Percentiles rank a stretch among this genome's conserved stretches.
phyloP scores from a whole-genome alignment of 2,113 vertebrate genomes.

The Symphodus melops region DNA sequence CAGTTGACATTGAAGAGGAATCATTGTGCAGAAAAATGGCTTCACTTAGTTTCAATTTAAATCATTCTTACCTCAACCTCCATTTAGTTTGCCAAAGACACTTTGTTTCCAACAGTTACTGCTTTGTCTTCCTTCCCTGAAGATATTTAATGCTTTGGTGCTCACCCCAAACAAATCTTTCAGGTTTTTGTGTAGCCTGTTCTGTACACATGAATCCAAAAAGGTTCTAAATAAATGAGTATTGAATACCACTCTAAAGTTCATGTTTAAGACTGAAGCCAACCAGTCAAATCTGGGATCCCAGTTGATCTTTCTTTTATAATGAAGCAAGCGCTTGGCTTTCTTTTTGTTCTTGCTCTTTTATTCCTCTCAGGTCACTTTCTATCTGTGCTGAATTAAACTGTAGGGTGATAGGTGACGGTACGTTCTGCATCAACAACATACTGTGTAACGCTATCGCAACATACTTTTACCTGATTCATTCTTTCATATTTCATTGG shows the following conservation, averaged over 20 bases:
- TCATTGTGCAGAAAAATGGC: background rate
- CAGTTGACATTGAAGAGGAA: background rate
- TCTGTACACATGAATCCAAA: conserved; percentile 7
- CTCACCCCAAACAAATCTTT: background rate
- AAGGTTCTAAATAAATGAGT: conserved; percentile 21
- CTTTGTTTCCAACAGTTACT: background rate
- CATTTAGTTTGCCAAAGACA: conserved; percentile 12
- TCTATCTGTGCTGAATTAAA: conserved; percentile 43
- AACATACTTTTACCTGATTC: background rate
- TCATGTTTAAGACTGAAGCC: background rate
- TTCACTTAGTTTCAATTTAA: background rate
- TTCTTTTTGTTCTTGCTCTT: conserved; percentile 15
- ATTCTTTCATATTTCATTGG: too few species aligned
- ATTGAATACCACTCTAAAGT: conserved; percentile 4
- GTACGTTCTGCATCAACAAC: conserved; percentile 44
- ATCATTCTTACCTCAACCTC: background rate
- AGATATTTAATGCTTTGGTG: conserved; percentile 5
- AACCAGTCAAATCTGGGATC: conserved; percentile 3
- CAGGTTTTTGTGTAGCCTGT: background rate
- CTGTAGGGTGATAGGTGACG: conserved; percentile 48
- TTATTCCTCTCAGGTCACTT: conserved; percentile 34
- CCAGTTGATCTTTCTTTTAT: background rate
- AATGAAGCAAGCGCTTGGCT: conserved; percentile 26
- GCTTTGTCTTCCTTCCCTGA: conserved; percentile 1
- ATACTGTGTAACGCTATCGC: too few species aligned